A percentile compares a stretch with the other conserved stretches of the same genome.
phyloP scores from a whole-genome alignment of 1,140 invertebrate species.

The Drosophila grimshawi region DNA sequence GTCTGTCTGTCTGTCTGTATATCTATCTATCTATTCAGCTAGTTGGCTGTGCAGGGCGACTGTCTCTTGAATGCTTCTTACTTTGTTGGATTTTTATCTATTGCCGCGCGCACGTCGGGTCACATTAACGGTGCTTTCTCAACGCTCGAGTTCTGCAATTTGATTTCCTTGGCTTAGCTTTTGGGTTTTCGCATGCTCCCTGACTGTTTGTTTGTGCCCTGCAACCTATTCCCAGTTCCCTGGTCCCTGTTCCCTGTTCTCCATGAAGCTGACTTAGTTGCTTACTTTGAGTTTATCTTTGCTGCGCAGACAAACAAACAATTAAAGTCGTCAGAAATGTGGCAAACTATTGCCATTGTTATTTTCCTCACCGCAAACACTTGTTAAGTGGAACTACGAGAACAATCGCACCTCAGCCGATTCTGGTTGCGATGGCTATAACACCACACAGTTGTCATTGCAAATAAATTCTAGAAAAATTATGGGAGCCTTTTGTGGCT shows the following conservation, averaged over 20 bases:
- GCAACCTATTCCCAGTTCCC: not conserved
- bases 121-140: conserved; percentile 79
- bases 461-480: conserved; percentile 19
- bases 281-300: conserved; percentile 18
- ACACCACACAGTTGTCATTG: conserved; percentile 3
- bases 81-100: conserved; percentile 63
- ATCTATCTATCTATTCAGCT: conserved; percentile 18
- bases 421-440: conserved; percentile 55
- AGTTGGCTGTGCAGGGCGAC: conserved; percentile 25
- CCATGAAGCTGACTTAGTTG: not conserved
- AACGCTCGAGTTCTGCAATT: conserved; percentile 78
- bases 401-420: not conserved
- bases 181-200: conserved; percentile 32
- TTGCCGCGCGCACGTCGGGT: conserved; percentile 73
- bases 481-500: conserved; percentile 19
- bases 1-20: not conserved
- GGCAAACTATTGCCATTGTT: conserved; percentile 58
- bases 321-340: conserved; percentile 77
- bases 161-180: conserved; percentile 64
- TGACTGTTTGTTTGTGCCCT: not conserved
- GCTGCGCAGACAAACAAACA: conserved; percentile 61
- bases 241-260: not conserved
- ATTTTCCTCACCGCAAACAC: conserved; percentile 42
- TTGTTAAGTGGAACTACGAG: conserved; percentile 37
- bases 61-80: conserved; percentile 60